Conservation (phyloP, 1,140 invertebrate genomes). For the Lepeophtheirus salmonis region DNA sequence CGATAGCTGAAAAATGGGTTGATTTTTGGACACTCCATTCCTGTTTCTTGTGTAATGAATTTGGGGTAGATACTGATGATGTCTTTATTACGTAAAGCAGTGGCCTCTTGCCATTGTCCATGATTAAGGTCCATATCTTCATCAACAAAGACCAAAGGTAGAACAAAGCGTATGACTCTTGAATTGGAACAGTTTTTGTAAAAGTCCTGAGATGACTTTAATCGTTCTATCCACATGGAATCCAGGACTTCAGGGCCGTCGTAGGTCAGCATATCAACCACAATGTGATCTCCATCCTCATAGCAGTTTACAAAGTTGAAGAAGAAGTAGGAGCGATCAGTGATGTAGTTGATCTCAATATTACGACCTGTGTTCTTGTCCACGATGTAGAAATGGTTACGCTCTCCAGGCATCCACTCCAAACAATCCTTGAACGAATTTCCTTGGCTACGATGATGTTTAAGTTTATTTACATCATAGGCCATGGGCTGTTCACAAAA, state of each 20-base stretch:
- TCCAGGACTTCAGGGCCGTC: slow-evolving; percentile 1
- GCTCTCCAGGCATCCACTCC: slow-evolving; percentile 30
- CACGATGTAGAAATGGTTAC: too few species aligned
- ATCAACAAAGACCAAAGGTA: too few species aligned
- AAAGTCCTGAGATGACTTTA: neutral
- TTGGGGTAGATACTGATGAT: neutral
- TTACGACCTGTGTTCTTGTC: too few species aligned
- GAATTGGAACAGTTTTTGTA: neutral
- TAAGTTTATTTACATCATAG: slow-evolving; percentile 29
- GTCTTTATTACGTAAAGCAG: neutral
- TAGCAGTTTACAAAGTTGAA: too few species aligned
- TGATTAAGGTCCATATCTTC: too few species aligned
- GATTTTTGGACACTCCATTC: neutral
- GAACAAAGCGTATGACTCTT: neutral
- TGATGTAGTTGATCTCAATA: neutral
- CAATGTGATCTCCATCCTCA: neutral
- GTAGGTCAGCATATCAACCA: slow-evolving; percentile 1
- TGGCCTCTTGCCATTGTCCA: too few species aligned
- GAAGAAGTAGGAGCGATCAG: neutral
- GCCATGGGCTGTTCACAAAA: slow-evolving; percentile 32
- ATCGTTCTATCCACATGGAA: neutral
- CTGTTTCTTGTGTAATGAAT: neutral
- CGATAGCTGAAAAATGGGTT: neutral
- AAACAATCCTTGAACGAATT: slow-evolving; percentile 30
- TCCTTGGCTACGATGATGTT: slow-evolving; percentile 29